phyloP scores from a whole-genome alignment of 2,888 invertebrate species.

The Lathronympha strigana region DNA sequence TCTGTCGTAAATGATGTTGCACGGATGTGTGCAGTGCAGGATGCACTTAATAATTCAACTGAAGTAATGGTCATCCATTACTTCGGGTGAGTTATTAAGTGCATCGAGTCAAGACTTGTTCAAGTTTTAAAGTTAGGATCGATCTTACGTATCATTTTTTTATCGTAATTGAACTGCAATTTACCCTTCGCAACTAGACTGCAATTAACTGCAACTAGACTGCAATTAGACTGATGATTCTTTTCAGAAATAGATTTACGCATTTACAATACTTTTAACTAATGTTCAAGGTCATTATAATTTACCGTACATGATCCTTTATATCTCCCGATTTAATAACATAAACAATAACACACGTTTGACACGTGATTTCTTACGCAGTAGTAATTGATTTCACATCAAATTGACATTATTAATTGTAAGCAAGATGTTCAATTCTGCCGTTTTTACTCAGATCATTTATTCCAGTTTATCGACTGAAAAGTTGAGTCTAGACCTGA shows the following conservation, averaged over 20 bases:
- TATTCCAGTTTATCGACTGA: not conserved
- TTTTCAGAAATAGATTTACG: slow-evolving; percentile 1
- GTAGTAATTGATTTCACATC: slow-evolving; percentile 54
- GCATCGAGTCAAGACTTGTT: too few species aligned
- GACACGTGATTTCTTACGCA: slow-evolving; percentile 27
- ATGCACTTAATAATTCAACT: too few species aligned
- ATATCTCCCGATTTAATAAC: slow-evolving; percentile 13
- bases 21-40: too few species aligned
- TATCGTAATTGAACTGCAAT: too few species aligned
- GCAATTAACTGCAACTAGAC: not conserved
- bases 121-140: too few species aligned
- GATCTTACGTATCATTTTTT: too few species aligned
- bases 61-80: too few species aligned
- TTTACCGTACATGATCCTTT: slow-evolving; percentile 14
- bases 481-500: not conserved
- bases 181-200: too few species aligned
- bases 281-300: not conserved
- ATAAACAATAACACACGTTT: slow-evolving; percentile 24
- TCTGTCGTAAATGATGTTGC: too few species aligned
- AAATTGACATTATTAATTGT: slow-evolving; percentile 78
- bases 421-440: slow-evolving; percentile 48
- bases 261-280: not conserved
- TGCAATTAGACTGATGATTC: not conserved
- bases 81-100: too few species aligned
- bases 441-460: slow-evolving; percentile 1